Percentiles rank a stretch among this genome's conserved stretches.
phyloP scores from a whole-genome alignment of 2,888 invertebrate genomes.

The Platycnemis pennipes region DNA sequence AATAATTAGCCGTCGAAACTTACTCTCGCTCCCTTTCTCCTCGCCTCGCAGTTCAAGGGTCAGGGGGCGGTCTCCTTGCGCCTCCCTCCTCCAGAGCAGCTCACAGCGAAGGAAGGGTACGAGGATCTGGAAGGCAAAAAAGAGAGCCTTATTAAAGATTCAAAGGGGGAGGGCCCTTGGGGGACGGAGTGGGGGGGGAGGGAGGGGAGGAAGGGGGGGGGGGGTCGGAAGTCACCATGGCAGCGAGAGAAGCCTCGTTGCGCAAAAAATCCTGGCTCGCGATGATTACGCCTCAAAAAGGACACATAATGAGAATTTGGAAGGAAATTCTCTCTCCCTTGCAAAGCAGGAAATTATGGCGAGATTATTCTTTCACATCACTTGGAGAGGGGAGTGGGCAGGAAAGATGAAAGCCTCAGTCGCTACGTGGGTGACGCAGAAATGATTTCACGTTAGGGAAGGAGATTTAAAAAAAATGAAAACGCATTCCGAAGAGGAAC shows the following conservation, averaged over 20 bases:
- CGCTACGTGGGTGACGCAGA: neutral
- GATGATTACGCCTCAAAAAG: neutral
- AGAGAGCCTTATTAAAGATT: neutral
- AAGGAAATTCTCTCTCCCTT: neutral
- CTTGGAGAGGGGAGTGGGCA: neutral
- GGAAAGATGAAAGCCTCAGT: neutral
- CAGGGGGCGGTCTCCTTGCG: neutral
- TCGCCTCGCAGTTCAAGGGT: neutral
- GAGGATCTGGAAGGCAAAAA: neutral
- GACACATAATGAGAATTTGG: slow-evolving; percentile 14
- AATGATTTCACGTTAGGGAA: neutral
- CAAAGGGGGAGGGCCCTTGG: neutral
- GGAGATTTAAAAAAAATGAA: neutral
- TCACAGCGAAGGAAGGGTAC: too few species aligned
- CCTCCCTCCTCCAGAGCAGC: too few species aligned
- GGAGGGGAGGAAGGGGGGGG: neutral
- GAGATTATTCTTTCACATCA: slow-evolving; percentile 31
- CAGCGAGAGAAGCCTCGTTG: neutral
- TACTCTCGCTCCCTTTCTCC: too few species aligned
- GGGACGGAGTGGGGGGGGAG: neutral
- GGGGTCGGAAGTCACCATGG: neutral
- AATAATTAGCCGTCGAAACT: too few species aligned
- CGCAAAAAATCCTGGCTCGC: neutral
- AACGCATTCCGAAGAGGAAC: neutral
- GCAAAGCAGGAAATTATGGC: neutral